A percentile compares a stretch with the other conserved stretches of the same genome.
Conservation (phyloP, 2,797 vertebrate genomes). For the Aselliscus stoliczkanus region DNA sequence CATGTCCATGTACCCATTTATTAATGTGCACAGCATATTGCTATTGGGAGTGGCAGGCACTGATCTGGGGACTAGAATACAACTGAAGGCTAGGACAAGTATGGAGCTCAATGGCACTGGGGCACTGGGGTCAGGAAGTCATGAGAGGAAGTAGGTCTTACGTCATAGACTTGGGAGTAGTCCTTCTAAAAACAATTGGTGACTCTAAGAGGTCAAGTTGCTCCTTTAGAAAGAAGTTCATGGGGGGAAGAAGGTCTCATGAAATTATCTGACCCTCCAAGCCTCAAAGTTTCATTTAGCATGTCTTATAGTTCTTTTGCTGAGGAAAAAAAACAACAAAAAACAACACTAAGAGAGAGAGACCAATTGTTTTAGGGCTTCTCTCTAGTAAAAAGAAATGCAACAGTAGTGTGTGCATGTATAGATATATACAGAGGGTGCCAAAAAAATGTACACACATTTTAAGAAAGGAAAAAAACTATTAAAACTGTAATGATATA, state of each 20-base stretch:
- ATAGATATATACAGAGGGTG: too few relatives aligned
- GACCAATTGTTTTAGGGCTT: background rate
- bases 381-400: background rate
- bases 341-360: background rate
- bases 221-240: background rate
- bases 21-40: background rate
- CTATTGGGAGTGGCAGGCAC: fast-evolving
- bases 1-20: background rate
- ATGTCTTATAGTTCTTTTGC: background rate
- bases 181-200: background rate
- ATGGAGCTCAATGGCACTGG: fast-evolving
- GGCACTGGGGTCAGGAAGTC: background rate
- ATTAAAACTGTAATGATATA: too few relatives aligned
- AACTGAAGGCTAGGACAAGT: fast-evolving
- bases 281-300: background rate
- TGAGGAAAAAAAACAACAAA: background rate
- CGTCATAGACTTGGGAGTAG: background rate
- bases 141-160: background rate
- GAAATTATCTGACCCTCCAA: background rate
- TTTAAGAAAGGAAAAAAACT: too few relatives aligned
- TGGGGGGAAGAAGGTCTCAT: background rate
- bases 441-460: too few relatives aligned
- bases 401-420: background rate
- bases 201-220: background rate
- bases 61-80: background rate